Evolutionary conservation across 2,113 vertebrate genomes (phyloP).

Genomic region (Pterocles orientalis): DNA sequence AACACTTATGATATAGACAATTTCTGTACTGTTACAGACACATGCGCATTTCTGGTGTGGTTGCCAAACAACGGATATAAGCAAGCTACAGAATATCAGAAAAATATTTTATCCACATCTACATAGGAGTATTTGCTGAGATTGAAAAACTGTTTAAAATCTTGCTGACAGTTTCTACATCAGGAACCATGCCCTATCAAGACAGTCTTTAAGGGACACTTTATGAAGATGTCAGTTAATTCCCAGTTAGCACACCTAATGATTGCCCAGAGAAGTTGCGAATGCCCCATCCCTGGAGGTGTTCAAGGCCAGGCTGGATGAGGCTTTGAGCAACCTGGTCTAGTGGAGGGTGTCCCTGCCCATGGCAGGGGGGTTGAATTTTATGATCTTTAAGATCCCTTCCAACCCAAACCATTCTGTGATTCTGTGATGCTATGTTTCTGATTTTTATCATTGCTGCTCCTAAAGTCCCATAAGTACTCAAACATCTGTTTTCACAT

Average conservation of each 20-base stretch:
- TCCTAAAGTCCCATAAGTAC: background rate
- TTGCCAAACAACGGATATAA: background rate
- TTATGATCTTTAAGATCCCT: no score
- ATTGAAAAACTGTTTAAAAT: background rate
- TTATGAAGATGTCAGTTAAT: background rate
- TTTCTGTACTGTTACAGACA: background rate
- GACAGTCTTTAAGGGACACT: background rate
- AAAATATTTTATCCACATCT: background rate
- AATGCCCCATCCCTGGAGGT: no score
- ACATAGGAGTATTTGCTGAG: background rate
- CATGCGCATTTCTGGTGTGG: accelerated
- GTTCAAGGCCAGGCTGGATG: no score
- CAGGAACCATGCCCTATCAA: background rate
- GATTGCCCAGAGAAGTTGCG: no score
- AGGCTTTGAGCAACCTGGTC: no score
- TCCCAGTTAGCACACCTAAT: background rate
- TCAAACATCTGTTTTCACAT: background rate
- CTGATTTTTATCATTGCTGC: background rate
- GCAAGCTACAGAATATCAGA: background rate
- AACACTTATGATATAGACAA: background rate
- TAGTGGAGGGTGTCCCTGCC: no score
- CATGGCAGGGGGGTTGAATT: no score
- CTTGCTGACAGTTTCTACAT: background rate
- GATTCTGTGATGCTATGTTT: no score
- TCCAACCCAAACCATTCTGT: no score